Percentiles rank a stretch among this genome's conserved stretches.
These are phyloP conservation scores for Albula goreensis DNA, from an alignment of 2,113 vertebrate species.

Conservation along the genomic window DNA sequence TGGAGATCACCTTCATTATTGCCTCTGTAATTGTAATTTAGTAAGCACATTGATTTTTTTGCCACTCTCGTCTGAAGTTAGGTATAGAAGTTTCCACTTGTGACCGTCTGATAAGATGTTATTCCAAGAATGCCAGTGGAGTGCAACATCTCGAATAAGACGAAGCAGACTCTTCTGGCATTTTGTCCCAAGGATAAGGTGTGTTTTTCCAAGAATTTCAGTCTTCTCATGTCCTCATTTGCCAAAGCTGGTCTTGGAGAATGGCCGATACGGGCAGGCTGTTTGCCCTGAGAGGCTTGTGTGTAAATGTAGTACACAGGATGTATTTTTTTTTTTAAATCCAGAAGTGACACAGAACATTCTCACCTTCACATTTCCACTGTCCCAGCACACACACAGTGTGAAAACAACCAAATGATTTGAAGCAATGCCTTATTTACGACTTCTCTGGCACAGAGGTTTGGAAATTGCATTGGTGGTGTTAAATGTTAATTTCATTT, in stretches of 20 bases:
- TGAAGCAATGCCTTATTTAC: conserved; percentile 39
- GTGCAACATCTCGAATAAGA: background rate
- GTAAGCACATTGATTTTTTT: background rate
- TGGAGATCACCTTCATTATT: background rate
- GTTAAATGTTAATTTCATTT: conserved; percentile 43
- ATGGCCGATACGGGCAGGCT: background rate
- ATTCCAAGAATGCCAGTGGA: background rate
- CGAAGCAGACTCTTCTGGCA: background rate
- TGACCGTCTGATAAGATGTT: background rate
- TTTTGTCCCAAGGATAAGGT: background rate
- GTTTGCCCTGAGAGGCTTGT: background rate
- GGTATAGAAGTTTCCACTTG: background rate
- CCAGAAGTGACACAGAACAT: background rate
- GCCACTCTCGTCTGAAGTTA: background rate
- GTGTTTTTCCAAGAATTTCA: conserved; percentile 4
- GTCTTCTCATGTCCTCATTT: background rate
- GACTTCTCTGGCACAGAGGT: conserved; percentile 35
- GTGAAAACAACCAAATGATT: conserved; percentile 25
- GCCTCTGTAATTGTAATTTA: too few species aligned
- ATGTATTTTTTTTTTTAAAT: conserved; percentile 1
- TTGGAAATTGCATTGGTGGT: conserved; percentile 41
- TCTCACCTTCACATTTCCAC: background rate
- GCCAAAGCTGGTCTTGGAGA: background rate
- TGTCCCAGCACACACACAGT: background rate
- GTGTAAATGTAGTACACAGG: background rate